Conservation (phyloP, 1,140 invertebrate genomes). For the Anagrus nilaparvatae region DNA sequence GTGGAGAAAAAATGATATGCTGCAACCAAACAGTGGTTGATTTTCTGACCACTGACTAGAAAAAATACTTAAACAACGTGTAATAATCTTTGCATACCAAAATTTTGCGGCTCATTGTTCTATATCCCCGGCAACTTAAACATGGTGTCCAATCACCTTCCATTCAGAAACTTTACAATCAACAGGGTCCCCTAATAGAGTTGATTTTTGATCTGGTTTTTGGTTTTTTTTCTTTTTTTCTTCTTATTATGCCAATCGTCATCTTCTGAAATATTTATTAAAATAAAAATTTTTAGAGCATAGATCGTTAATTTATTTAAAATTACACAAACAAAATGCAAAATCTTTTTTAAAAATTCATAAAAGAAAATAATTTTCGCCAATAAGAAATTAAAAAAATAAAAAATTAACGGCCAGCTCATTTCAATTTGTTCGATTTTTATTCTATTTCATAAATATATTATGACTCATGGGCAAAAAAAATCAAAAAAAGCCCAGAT, state of each 20-base stretch:
- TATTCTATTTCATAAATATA: too few species aligned
- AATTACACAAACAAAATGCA: background rate
- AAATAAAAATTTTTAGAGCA: background rate
- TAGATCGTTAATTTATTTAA: background rate
- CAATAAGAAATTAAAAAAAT: too few species aligned
- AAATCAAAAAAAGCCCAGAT: too few species aligned
- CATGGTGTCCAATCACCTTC: conserved; percentile 51
- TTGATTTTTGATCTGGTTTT: background rate
- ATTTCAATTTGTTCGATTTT: too few species aligned
- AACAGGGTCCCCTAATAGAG: conserved; percentile 21
- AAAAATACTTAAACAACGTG: conserved; percentile 16
- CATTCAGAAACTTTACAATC: conserved; percentile 53
- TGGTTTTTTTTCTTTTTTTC: conserved; percentile 2
- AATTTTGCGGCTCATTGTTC: conserved; percentile 37
- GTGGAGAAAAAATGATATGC: conserved; percentile 16
- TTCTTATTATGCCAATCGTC: background rate
- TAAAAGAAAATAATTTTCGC: too few species aligned
- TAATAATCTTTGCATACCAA: conserved; percentile 35
- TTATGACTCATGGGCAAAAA: too few species aligned
- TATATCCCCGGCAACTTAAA: conserved; percentile 50
- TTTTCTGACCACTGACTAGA: conserved; percentile 35
- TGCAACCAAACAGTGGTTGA: conserved; percentile 28
- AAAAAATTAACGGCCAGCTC: too few species aligned
- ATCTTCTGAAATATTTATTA: background rate
- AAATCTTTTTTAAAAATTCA: too few species aligned